These are phyloP conservation scores for Calameuta pallipes DNA, from an alignment of 2,888 invertebrate genomes.

Conservation along the genomic window DNA sequence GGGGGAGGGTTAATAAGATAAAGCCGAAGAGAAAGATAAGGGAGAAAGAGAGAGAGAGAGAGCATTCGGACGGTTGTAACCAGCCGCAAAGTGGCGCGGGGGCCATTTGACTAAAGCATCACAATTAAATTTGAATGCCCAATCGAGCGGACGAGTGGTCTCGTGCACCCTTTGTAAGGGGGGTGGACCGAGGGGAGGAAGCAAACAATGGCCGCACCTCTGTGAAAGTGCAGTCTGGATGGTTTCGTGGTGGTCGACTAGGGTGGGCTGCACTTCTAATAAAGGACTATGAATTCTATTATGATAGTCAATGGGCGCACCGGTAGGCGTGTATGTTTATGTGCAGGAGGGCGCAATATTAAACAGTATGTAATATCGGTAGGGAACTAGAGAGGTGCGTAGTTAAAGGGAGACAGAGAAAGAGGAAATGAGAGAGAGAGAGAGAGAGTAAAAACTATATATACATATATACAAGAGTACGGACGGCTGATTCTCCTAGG, in stretches of 20 bases:
- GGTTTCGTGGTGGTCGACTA: neutral
- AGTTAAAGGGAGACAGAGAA: neutral
- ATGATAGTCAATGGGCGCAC: slow-evolving; percentile 24
- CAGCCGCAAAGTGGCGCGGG: slow-evolving; percentile 26
- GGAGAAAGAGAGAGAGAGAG: slow-evolving; percentile 3
- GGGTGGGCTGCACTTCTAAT: slow-evolving; percentile 32
- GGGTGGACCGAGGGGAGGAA: neutral
- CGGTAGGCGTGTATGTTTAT: slow-evolving; percentile 21
- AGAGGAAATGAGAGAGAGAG: neutral
- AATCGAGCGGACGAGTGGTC: slow-evolving; percentile 31
- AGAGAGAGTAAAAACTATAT: neutral
- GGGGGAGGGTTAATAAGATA: neutral
- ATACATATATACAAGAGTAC: neutral
- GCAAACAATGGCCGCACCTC: slow-evolving; percentile 11
- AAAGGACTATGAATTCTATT: slow-evolving; percentile 35
- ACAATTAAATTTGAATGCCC: slow-evolving; percentile 44
- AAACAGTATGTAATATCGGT: slow-evolving; percentile 33
- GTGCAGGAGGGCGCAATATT: slow-evolving; percentile 33
- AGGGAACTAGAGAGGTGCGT: neutral
- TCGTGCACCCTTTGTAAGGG: slow-evolving; percentile 17
- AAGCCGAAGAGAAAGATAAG: slow-evolving; percentile 12
- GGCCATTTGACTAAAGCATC: slow-evolving; percentile 28
- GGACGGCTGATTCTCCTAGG: neutral
- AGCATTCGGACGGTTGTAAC: neutral
- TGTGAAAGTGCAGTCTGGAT: slow-evolving; percentile 17